A percentile compares a stretch with the other conserved stretches of the same genome.
Conservation (phyloP, 2,113 vertebrate genomes). For the Eretmochelys imbricata region DNA sequence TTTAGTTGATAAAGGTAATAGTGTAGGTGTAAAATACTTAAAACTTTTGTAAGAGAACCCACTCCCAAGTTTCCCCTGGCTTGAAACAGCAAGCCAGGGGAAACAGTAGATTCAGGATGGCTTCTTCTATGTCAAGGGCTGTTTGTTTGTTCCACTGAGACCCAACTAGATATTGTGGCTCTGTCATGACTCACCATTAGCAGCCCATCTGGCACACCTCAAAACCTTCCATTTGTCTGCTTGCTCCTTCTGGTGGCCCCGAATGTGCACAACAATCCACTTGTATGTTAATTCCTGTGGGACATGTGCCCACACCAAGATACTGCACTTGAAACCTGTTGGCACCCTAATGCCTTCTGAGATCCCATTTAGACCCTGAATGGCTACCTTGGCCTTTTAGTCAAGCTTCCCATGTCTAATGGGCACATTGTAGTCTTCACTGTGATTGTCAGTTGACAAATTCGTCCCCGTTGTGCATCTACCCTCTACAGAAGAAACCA, state of each 20-base stretch:
- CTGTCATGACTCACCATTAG: not conserved
- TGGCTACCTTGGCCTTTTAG: too few species aligned
- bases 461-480: too few species aligned
- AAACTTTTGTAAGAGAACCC: not conserved
- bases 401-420: too few species aligned
- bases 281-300: not conserved
- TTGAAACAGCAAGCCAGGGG: not conserved
- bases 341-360: not conserved
- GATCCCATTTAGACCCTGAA: not conserved
- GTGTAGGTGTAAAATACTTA: not conserved
- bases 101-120: not conserved
- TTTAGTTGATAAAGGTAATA: conserved; percentile 28
- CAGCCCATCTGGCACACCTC: not conserved
- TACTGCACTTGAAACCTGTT: not conserved
- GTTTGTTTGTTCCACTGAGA: not conserved
- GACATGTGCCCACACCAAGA: not conserved
- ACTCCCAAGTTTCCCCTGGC: not conserved
- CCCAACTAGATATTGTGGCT: not conserved
- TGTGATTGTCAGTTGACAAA: too few species aligned
- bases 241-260: not conserved
- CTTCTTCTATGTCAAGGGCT: not conserved
- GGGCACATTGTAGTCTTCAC: too few species aligned
- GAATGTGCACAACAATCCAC: not conserved
- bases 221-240: not conserved
- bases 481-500: too few species aligned